Evolutionary conservation across 2,797 vertebrate genomes (phyloP), one percentile per base, ranked within the genome.

Genomic region (Labeo calbasu): DNA sequence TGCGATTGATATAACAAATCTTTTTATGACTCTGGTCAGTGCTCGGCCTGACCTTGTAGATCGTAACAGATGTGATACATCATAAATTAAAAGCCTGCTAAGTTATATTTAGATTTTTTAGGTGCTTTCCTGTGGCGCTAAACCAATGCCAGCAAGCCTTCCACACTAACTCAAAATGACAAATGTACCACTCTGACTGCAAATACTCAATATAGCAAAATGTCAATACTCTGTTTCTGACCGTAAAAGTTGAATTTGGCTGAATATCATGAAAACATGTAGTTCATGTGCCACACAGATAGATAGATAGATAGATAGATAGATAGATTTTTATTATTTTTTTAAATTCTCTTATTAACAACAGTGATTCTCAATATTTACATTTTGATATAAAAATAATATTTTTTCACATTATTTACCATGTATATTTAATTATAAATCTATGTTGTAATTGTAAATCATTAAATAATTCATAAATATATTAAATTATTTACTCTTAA

Each of bases 51-150:
- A 84, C 83, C 83, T 84, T 84, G 83, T 65, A 57, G 76, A 79
- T 84, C 76, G 63, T 84, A 65, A 79, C 76, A 84, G 79, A 79
- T 84, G 83, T 50, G 28, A 72, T 53, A 23, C 55, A 43, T 84
- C 76, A 72, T 84, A 72, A 84, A 84, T 84, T 84, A 79, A 79
- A 79, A 84, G 76, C 55, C 76, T 63, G 83, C 68, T 40, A 70
- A 40, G 68, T 79, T 79, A 84, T 72, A 84, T 84, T 84, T 72
- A 84, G 46, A 84, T 84, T 72, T 78, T 76, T 65, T 53, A 84
- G 83, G 28, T 72, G 55, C 65, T 48, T 71, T 50, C 32, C 8
- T 61, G 2, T 77, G 65, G 76, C 43, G 61, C 25, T 71, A 72
- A 79, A 72, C 83, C 55, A 72, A 71, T 19, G 40, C 6, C 25